These are phyloP conservation scores for Drosophila yakuba DNA, from an alignment of 1,140 invertebrate genomes.

Conservation along the genomic window DNA sequence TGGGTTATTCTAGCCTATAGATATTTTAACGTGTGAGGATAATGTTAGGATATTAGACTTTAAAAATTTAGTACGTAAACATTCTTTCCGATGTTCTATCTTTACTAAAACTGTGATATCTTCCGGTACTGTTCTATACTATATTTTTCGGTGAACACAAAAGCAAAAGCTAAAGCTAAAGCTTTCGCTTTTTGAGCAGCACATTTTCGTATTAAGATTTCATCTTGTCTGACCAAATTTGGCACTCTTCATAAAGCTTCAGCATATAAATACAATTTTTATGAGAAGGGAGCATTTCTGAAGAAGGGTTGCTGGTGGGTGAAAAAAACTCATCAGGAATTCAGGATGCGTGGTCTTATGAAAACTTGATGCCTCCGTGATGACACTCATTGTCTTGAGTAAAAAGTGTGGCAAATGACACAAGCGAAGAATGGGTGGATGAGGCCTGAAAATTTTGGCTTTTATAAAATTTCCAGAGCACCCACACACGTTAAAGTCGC, in stretches of 20 bases:
- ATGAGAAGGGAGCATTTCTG: conserved; percentile 11
- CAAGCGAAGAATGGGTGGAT: conserved; percentile 7
- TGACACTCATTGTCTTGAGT: conserved; percentile 82
- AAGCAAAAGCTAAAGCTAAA: conserved; percentile 22
- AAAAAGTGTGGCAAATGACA: conserved; percentile 64
- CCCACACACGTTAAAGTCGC: conserved; percentile 27
- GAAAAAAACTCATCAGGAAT: conserved; percentile 70
- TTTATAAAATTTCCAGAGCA: conserved; percentile 57
- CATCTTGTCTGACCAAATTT: conserved; percentile 28
- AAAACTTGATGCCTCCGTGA: conserved; percentile 76
- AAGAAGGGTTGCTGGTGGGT: conserved; percentile 36
- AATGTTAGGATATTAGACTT: no score
- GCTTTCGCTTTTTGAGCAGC: conserved; percentile 30
- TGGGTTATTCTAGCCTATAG: not conserved
- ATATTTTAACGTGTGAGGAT: no score
- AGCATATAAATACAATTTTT: conserved; percentile 36
- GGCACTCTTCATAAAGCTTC: conserved; percentile 62
- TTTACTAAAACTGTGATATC: no score
- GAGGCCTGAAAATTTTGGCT: conserved; percentile 39
- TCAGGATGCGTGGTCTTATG: conserved; percentile 76
- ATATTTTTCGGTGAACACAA: conserved; percentile 24
- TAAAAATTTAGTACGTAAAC: no score
- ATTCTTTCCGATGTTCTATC: no score
- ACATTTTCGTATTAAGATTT: conserved; percentile 65
- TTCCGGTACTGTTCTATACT: not conserved